Evolutionary conservation across 2,888 invertebrate species (phyloP).

Genomic region (Phyto melanocephala): DNA sequence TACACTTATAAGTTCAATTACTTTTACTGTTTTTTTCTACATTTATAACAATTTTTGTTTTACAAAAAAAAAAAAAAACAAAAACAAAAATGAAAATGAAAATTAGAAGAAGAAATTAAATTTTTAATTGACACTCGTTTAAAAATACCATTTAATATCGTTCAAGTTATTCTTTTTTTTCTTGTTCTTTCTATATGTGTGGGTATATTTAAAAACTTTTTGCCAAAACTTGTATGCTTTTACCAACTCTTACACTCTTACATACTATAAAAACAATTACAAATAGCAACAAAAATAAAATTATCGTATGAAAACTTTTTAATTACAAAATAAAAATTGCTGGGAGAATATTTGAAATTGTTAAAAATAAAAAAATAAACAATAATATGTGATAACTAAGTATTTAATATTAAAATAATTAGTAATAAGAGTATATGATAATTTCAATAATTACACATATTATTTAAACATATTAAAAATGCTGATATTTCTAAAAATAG

Average conservation of each 20-base stretch:
- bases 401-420: no score
- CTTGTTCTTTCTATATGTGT: no score
- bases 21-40: not conserved
- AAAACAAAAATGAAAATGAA: not conserved
- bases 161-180: not conserved
- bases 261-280: not conserved
- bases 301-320: conserved; percentile 1
- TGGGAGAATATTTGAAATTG: not conserved
- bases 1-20: not conserved
- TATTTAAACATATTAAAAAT: no score
- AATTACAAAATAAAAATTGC: not conserved
- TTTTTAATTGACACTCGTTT: conserved; percentile 26
- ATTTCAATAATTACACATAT: no score
- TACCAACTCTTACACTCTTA: not conserved
- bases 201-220: not conserved
- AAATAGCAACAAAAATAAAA: not conserved
- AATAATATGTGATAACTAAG: no score
- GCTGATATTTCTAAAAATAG: no score
- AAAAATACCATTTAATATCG: not conserved
- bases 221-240: not conserved
- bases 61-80: not conserved
- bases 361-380: not conserved
- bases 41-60: not conserved
- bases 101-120: no score
- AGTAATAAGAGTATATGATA: no score